A percentile compares a stretch with the other conserved stretches of the same genome.
phyloP scores from a whole-genome alignment of 2,888 invertebrate species.

The Epicampocera succincta region DNA sequence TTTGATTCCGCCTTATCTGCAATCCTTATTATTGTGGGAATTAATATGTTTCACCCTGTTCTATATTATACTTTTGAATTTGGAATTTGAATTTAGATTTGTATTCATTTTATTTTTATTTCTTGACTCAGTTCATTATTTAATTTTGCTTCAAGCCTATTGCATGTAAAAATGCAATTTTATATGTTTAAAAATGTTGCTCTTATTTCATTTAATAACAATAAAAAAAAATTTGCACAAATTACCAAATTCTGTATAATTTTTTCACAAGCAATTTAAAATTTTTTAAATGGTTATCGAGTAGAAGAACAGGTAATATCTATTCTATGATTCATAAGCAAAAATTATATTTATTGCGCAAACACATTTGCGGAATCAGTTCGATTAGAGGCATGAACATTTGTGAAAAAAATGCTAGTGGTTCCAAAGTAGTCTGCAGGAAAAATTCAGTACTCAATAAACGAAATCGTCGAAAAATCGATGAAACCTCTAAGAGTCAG shows the following conservation, averaged over 20 bases:
- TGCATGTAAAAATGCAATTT: constrained; percentile 71
- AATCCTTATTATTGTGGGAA: neutral
- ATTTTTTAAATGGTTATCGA: constrained; percentile 34
- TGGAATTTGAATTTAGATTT: constrained; percentile 42
- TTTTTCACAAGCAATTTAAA: constrained; percentile 45
- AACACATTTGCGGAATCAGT: constrained; percentile 1
- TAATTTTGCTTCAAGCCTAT: constrained; percentile 53
- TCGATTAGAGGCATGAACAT: neutral
- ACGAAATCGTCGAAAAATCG: too few species aligned
- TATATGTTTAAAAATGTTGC: constrained; percentile 31
- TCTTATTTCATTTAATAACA: constrained; percentile 10
- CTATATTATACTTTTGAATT: neutral
- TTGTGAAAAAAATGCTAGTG: neutral
- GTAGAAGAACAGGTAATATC: constrained; percentile 20
- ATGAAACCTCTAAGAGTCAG: too few species aligned
- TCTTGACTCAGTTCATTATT: constrained; percentile 32
- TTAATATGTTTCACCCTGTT: constrained; percentile 21
- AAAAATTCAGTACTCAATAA: too few species aligned
- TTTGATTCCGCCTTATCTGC: too few species aligned
- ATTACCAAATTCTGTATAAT: constrained; percentile 41
- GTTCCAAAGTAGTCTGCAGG: neutral
- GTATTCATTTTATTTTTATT: constrained; percentile 30
- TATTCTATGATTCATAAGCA: constrained; percentile 59
- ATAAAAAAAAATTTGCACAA: constrained; percentile 51
- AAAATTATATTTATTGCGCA: constrained; percentile 14